Percentiles rank a stretch among this genome's conserved stretches.
These are phyloP conservation scores for Mythimna loreyi DNA, from an alignment of 2,888 invertebrate genomes.

Conservation along the genomic window DNA sequence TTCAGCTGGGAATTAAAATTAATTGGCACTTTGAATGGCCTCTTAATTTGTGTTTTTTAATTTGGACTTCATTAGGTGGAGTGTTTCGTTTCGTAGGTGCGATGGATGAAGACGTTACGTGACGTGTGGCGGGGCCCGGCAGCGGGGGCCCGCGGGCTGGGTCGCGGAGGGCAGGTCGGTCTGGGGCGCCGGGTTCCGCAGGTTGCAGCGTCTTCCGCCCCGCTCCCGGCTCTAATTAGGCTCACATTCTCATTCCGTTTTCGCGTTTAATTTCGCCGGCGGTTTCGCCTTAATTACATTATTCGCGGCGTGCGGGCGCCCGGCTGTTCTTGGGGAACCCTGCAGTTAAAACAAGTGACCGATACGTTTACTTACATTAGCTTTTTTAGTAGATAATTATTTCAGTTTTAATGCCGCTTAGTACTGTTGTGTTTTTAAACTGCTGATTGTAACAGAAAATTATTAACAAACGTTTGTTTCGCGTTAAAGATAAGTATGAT, in stretches of 20 bases:
- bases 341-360: slow-evolving; percentile 78
- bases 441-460: background rate
- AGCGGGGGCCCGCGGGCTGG: slow-evolving; percentile 21
- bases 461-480: slow-evolving; percentile 1
- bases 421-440: background rate
- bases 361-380: slow-evolving; percentile 65
- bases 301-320: slow-evolving; percentile 82
- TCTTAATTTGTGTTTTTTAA: slow-evolving; percentile 48
- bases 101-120: slow-evolving; percentile 40
- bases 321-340: slow-evolving; percentile 72
- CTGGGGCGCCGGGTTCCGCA: slow-evolving; percentile 66
- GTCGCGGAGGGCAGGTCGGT: slow-evolving; percentile 44
- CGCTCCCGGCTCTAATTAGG: slow-evolving; percentile 90
- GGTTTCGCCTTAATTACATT: slow-evolving; percentile 91
- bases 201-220: slow-evolving; percentile 74
- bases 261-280: slow-evolving; percentile 91
- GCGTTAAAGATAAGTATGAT: slow-evolving; percentile 46
- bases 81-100: slow-evolving; percentile 31
- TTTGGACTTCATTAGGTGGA: slow-evolving; percentile 47
- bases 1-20: slow-evolving; percentile 63
- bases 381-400: slow-evolving; percentile 48
- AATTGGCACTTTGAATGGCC: slow-evolving; percentile 59
- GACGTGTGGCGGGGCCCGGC: slow-evolving; percentile 33
- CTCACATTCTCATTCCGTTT: slow-evolving; percentile 92
- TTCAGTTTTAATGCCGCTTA: slow-evolving; percentile 17